phyloP scores from a whole-genome alignment of 2,797 vertebrate species.

The Psittacula derbiana region DNA sequence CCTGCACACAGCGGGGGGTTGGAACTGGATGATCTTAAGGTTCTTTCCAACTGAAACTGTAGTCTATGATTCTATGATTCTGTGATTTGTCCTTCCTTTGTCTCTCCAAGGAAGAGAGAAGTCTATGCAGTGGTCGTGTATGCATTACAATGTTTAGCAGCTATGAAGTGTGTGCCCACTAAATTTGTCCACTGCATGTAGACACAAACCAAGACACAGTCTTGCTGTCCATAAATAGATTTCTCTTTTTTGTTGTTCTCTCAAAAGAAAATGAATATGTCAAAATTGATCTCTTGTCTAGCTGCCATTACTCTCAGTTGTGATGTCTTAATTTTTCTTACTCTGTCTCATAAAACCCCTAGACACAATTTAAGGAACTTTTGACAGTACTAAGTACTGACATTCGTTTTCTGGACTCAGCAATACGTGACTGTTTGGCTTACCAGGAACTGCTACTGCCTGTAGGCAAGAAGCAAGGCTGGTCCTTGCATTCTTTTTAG shows the following conservation, averaged over 20 bases:
- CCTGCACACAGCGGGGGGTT: background rate
- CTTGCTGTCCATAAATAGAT: background rate
- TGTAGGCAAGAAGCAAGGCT: background rate
- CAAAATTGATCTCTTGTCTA: background rate
- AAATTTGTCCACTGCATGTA: background rate
- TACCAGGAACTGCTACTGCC: background rate
- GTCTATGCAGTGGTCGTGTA: background rate
- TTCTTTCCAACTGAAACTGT: background rate
- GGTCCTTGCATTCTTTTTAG: background rate
- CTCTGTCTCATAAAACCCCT: background rate
- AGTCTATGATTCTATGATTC: background rate
- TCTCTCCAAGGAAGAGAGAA: background rate
- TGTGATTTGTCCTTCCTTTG: background rate
- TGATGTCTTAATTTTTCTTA: background rate
- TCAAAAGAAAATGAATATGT: background rate
- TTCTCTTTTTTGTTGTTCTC: background rate
- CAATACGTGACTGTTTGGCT: background rate
- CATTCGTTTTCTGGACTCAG: background rate
- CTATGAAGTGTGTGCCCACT: background rate
- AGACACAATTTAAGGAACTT: background rate
- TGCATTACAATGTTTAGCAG: background rate
- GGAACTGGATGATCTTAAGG: background rate
- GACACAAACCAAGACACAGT: background rate
- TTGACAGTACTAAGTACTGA: background rate
- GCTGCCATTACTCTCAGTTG: background rate